A percentile compares a stretch with the other conserved stretches of the same genome.
These are phyloP conservation scores for Junonia oenone DNA, from an alignment of 2,888 invertebrate genomes.

Conservation along the genomic window DNA sequence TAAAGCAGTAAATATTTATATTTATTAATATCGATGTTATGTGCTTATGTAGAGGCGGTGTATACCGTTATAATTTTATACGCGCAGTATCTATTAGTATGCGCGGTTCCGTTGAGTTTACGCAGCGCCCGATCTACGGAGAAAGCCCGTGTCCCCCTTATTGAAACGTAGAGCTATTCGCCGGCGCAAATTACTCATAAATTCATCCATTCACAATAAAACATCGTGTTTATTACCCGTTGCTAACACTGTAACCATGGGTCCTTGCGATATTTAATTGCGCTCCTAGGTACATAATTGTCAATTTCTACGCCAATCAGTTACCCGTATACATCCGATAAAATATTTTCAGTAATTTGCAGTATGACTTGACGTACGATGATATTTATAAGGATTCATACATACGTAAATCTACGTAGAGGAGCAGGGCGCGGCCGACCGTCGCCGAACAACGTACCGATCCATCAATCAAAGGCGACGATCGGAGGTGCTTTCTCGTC, in stretches of 20 bases:
- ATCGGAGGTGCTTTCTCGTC: constrained; percentile 76
- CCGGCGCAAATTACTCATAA: constrained; percentile 57
- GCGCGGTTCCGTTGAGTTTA: constrained; percentile 61
- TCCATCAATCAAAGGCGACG: constrained; percentile 70
- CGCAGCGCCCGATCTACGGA: constrained; percentile 53
- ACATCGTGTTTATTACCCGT: constrained; percentile 48
- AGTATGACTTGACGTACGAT: not conserved
- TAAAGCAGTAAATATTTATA: constrained; percentile 67
- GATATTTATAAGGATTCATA: constrained; percentile 2
- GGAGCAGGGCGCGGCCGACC: constrained; percentile 25
- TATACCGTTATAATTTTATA: constrained; percentile 73
- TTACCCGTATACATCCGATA: not conserved
- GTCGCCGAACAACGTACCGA: constrained; percentile 40
- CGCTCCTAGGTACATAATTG: constrained; percentile 47
- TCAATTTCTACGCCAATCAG: constrained; percentile 32
- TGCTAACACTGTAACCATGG: constrained; percentile 45
- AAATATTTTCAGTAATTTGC: not conserved
- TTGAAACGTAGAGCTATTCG: constrained; percentile 49
- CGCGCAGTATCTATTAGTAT: constrained; percentile 65
- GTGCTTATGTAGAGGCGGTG: constrained; percentile 47
- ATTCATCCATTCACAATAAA: constrained; percentile 56
- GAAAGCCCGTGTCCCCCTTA: constrained; percentile 66
- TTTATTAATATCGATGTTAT: constrained; percentile 57
- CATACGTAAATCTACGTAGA: constrained; percentile 25
- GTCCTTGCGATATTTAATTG: constrained; percentile 53